phyloP scores from a whole-genome alignment of 2,797 vertebrate species.

The Carapus acus region DNA sequence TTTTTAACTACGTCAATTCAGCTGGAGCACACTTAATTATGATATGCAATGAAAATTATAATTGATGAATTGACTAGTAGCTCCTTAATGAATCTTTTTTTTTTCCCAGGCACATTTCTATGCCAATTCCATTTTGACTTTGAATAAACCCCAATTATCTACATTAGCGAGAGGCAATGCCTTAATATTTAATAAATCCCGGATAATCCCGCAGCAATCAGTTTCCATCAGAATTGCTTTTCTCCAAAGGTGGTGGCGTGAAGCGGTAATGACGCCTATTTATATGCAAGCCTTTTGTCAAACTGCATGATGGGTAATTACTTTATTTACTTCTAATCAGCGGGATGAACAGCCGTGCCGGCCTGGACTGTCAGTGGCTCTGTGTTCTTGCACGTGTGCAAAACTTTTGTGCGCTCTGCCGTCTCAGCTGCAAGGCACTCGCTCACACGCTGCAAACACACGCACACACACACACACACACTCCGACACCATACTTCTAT shows the following conservation, averaged over 20 bases:
- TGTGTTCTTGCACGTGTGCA: slow-evolving; percentile 26
- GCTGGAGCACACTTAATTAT: slow-evolving; percentile 69
- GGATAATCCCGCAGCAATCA: slow-evolving; percentile 88
- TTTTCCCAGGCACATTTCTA: slow-evolving; percentile 73
- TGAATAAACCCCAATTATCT: slow-evolving; percentile 84
- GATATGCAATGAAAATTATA: slow-evolving; percentile 69
- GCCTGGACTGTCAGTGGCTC: slow-evolving; percentile 57
- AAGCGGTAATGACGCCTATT: slow-evolving; percentile 73
- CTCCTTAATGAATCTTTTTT: slow-evolving; percentile 73
- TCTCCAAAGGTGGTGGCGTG: slow-evolving; percentile 78
- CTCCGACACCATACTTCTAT: too few relatives aligned
- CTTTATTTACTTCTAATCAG: slow-evolving; percentile 81
- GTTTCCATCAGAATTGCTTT: slow-evolving; percentile 84
- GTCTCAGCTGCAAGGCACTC: too few relatives aligned
- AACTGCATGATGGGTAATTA: slow-evolving; percentile 79
- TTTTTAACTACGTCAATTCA: slow-evolving; percentile 64
- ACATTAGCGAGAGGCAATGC: slow-evolving; percentile 85
- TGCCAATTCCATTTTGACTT: slow-evolving; percentile 74
- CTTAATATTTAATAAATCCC: slow-evolving; percentile 88
- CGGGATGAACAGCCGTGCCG: slow-evolving; percentile 63
- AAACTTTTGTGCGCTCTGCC: too few relatives aligned
- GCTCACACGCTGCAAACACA: too few relatives aligned
- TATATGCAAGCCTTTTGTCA: slow-evolving; percentile 76
- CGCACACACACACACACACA: too few relatives aligned
- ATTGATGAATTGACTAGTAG: slow-evolving; percentile 67